phyloP scores from a whole-genome alignment of 2,113 vertebrate genomes.

The Hirundichthys speculiger region DNA sequence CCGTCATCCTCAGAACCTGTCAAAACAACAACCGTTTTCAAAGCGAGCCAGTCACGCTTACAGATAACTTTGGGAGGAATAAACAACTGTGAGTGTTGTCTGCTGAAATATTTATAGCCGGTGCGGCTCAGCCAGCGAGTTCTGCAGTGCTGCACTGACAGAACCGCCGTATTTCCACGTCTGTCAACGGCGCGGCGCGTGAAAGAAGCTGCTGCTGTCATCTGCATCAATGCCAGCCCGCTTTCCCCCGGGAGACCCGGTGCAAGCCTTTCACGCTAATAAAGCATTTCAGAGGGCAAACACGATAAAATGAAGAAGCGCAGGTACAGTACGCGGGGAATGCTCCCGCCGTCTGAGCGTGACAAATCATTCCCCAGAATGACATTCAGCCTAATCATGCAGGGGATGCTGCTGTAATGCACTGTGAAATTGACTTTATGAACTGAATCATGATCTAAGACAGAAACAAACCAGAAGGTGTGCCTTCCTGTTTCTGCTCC shows the following conservation, averaged over 20 bases:
- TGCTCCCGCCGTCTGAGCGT: slow-evolving; percentile 63
- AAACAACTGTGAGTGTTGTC: slow-evolving; percentile 68
- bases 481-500: not conserved
- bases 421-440: slow-evolving; percentile 83
- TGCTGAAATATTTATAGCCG: slow-evolving; percentile 70
- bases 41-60: slow-evolving; percentile 69
- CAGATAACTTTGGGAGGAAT: slow-evolving; percentile 56
- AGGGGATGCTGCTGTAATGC: slow-evolving; percentile 75
- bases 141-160: no score
- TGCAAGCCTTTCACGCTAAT: slow-evolving; percentile 71
- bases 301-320: slow-evolving; percentile 69
- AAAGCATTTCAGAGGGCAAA: slow-evolving; percentile 76
- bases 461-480: slow-evolving; percentile 34
- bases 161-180: no score
- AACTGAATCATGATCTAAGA: slow-evolving; percentile 80
- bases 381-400: slow-evolving; percentile 77
- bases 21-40: slow-evolving; percentile 64
- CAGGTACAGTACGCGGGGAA: slow-evolving; percentile 68
- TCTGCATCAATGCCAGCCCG: slow-evolving; percentile 49
- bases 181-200: slow-evolving; percentile 57
- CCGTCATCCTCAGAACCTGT: slow-evolving; percentile 48
- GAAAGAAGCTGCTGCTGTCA: slow-evolving; percentile 56
- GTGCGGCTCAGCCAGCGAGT: no score
- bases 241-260: slow-evolving; percentile 44
- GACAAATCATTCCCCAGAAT: slow-evolving; percentile 74